phyloP scores from a whole-genome alignment of 2,113 vertebrate species.

The Lynx canadensis region DNA sequence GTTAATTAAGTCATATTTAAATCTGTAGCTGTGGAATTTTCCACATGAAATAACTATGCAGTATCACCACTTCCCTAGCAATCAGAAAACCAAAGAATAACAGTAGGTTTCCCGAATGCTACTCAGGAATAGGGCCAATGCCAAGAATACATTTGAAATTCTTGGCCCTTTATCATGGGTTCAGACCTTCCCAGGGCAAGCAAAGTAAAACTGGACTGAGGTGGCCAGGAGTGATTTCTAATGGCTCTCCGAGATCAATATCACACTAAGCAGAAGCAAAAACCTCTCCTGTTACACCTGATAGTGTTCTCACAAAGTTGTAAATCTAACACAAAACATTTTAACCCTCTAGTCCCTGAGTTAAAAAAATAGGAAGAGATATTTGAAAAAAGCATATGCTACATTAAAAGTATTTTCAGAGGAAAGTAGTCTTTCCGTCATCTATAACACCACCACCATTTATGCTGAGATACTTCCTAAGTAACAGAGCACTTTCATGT shows the following conservation, averaged over 20 bases:
- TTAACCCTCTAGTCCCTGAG: neutral
- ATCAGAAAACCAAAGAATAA: constrained; percentile 54
- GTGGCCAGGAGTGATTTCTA: constrained; percentile 34
- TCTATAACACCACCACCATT: neutral
- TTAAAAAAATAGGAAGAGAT: neutral
- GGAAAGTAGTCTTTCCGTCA: neutral
- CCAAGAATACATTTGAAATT: constrained; percentile 72
- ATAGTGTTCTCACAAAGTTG: neutral
- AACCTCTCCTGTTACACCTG: neutral
- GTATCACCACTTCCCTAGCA: neutral
- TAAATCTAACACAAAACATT: constrained; percentile 25
- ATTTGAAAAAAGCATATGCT: neutral
- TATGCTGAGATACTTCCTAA: neutral
- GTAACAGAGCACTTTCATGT: neutral
- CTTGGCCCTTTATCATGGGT: constrained; percentile 35
- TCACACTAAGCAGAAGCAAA: neutral
- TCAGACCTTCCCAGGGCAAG: constrained; percentile 28
- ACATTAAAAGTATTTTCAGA: neutral
- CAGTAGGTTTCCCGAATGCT: constrained; percentile 20
- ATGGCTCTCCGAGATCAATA: constrained; percentile 65
- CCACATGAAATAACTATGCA: constrained; percentile 42
- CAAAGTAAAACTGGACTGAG: constrained; percentile 40
- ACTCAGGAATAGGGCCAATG: constrained; percentile 55
- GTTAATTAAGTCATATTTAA: constrained; percentile 49
- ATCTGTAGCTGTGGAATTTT: constrained; percentile 58